A percentile compares a stretch with the other conserved stretches of the same genome.
These are phyloP conservation scores for Heteromormyrus szaboi DNA, from an alignment of 2,797 vertebrate species.

Conservation along the genomic window DNA sequence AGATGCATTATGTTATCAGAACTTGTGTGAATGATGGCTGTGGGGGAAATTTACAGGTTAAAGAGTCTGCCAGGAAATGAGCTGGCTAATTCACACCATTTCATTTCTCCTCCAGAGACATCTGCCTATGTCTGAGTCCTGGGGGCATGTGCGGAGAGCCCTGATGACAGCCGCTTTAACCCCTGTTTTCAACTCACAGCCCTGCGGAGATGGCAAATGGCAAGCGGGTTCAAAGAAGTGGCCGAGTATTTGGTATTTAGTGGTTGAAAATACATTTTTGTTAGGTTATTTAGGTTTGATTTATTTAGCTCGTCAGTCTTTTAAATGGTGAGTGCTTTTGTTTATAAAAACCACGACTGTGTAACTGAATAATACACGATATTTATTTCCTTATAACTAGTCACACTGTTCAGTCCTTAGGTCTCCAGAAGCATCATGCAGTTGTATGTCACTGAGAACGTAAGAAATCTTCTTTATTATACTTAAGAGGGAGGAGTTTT, in stretches of 20 bases:
- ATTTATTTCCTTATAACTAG: background rate
- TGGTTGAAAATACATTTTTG: background rate
- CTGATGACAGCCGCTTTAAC: background rate
- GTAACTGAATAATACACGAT: background rate
- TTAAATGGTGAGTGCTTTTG: background rate
- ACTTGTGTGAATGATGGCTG: background rate
- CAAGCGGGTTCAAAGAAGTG: background rate
- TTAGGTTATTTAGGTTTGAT: background rate
- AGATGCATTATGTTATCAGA: conserved; percentile 5
- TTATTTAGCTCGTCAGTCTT: background rate
- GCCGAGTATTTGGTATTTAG: background rate
- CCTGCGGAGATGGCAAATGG: background rate
- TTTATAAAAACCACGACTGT: background rate
- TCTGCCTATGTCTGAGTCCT: background rate
- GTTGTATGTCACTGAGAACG: background rate
- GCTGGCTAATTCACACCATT: background rate
- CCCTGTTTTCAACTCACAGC: background rate
- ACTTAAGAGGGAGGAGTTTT: background rate
- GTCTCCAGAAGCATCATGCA: background rate
- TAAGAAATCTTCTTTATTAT: background rate
- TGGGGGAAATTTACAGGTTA: conserved; percentile 12
- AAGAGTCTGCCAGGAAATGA: background rate
- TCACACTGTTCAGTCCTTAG: background rate
- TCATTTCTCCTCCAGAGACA: background rate
- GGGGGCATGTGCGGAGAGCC: background rate